Conservation (phyloP, 2,113 vertebrate species). For the Delphinapterus leucas region DNA sequence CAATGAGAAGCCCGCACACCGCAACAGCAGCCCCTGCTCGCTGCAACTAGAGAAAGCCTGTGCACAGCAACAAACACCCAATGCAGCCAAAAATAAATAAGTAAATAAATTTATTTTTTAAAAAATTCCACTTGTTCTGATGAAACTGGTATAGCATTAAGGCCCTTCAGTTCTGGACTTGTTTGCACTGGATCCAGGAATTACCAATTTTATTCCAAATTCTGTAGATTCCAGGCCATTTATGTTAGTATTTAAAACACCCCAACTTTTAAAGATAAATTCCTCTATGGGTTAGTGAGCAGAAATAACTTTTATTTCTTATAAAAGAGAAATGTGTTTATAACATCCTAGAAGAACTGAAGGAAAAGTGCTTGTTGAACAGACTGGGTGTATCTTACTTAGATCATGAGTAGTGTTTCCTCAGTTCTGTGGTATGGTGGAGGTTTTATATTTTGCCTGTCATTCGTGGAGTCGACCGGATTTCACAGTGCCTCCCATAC, state of each 20-base stretch:
- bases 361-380: neutral
- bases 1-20: too few relatives aligned
- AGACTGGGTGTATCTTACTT: neutral
- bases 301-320: neutral
- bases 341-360: neutral
- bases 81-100: too few relatives aligned
- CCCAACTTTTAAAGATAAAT: neutral
- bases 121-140: neutral
- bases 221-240: neutral
- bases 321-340: neutral
- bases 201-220: neutral
- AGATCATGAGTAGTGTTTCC: rapidly evolving
- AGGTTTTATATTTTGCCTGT: neutral
- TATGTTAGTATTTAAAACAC: neutral
- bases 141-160: neutral
- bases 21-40: too few relatives aligned
- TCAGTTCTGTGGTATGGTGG: neutral
- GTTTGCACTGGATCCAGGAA: neutral
- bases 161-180: neutral
- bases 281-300: neutral
- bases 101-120: too few relatives aligned
- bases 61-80: too few relatives aligned
- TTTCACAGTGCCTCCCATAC: neutral
- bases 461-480: neutral
- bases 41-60: too few relatives aligned